Percentiles rank a stretch among this genome's conserved stretches.
These are phyloP conservation scores for Choristoneura rosaceana DNA, from an alignment of 2,888 invertebrate genomes.

Conservation along the genomic window DNA sequence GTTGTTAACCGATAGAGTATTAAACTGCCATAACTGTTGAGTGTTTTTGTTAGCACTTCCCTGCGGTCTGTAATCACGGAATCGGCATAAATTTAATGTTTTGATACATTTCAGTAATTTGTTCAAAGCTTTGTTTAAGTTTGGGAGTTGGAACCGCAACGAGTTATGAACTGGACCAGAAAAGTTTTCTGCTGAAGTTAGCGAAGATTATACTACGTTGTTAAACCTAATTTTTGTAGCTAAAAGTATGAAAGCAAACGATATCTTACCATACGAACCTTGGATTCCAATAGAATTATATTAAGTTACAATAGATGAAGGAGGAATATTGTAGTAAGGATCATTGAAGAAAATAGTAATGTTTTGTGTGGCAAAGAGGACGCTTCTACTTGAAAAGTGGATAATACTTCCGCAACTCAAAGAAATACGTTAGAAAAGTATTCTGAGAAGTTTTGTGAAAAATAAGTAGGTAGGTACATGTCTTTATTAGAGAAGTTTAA, in stretches of 20 bases:
- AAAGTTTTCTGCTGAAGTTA: not conserved
- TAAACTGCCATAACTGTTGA: conserved; percentile 9
- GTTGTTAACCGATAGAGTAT: not conserved
- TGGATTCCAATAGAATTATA: not conserved
- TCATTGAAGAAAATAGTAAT: not conserved
- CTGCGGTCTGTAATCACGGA: conserved; percentile 12
- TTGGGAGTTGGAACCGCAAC: conserved; percentile 7
- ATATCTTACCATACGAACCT: not conserved
- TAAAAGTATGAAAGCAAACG: not conserved
- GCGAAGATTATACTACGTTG: not conserved
- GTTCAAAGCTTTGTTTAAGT: conserved; percentile 22
- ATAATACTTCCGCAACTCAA: not conserved
- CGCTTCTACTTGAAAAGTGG: not conserved
- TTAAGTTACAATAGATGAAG: not conserved
- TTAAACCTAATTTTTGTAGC: not conserved
- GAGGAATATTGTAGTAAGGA: not conserved
- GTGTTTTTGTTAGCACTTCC: conserved; percentile 17
- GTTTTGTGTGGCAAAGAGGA: not conserved
- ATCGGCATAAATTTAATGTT: conserved; percentile 21
- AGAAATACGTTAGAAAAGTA: not conserved
- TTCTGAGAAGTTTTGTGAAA: not conserved
- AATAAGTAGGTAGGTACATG: no score
- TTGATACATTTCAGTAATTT: conserved; percentile 24
- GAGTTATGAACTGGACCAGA: conserved; percentile 5
- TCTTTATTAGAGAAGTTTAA: no score